Percentiles rank a stretch among this genome's conserved stretches.
These are phyloP conservation scores for Neogobius melanostomus DNA, from an alignment of 2,113 vertebrate species.

Conservation along the genomic window DNA sequence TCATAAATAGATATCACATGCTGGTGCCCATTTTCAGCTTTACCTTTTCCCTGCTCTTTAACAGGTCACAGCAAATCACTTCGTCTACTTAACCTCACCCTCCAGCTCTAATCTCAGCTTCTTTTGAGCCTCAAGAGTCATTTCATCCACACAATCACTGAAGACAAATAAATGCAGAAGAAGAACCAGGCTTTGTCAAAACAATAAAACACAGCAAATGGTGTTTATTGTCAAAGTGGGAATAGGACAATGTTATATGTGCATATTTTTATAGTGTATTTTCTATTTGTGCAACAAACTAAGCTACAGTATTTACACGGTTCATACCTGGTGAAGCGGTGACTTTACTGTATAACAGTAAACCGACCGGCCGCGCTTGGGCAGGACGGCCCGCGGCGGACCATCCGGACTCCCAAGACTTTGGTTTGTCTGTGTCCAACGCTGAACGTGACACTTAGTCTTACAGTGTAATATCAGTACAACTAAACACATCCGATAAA, in stretches of 20 bases:
- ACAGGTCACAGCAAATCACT: background rate
- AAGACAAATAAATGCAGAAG: background rate
- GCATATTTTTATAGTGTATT: slow-evolving; percentile 70
- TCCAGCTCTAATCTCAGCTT: no score
- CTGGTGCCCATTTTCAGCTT: background rate
- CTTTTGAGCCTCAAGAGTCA: no score
- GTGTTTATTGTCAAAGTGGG: slow-evolving; percentile 78
- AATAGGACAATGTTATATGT: slow-evolving; percentile 75
- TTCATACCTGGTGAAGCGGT: slow-evolving; percentile 68
- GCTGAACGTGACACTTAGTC: slow-evolving; percentile 67
- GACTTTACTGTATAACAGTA: slow-evolving; percentile 79
- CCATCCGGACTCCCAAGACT: slow-evolving; percentile 63
- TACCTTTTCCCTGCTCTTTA: no score
- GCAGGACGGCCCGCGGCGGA: slow-evolving; percentile 50
- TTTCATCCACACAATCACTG: background rate
- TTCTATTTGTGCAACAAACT: slow-evolving; percentile 75
- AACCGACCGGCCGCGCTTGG: slow-evolving; percentile 70
- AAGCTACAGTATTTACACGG: slow-evolving; percentile 78
- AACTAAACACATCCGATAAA: slow-evolving; percentile 77
- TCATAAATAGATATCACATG: background rate
- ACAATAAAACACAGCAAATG: slow-evolving; percentile 73
- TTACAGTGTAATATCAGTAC: slow-evolving; percentile 76
- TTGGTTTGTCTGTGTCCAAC: slow-evolving; percentile 71
- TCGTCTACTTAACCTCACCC: background rate
- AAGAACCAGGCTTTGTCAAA: slow-evolving; percentile 44